Conservation (phyloP, 1,140 invertebrate genomes). For the Aphis craccivora region DNA sequence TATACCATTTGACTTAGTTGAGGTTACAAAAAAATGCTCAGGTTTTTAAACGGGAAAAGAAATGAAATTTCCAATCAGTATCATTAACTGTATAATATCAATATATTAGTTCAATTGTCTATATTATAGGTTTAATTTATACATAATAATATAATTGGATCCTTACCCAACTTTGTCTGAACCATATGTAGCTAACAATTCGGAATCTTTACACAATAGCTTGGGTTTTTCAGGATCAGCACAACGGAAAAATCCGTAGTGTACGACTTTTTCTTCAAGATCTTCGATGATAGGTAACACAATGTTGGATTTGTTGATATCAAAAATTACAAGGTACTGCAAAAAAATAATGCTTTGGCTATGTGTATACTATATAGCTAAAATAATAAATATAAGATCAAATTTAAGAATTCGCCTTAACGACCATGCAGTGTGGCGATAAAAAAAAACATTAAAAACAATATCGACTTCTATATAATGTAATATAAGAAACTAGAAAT, state of each 20-base stretch:
- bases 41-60: not conserved
- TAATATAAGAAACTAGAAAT: not conserved
- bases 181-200: slow-evolving; percentile 33
- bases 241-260: slow-evolving; percentile 61
- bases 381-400: not conserved
- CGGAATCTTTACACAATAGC: slow-evolving; percentile 54
- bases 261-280: slow-evolving; percentile 60
- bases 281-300: slow-evolving; percentile 60
- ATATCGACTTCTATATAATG: not conserved
- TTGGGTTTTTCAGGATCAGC: slow-evolving; percentile 59
- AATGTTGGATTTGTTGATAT: slow-evolving; percentile 60
- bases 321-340: slow-evolving; percentile 62
- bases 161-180: slow-evolving; percentile 36
- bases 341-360: not conserved
- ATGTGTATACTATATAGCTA: not conserved
- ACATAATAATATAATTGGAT: not conserved
- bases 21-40: not conserved
- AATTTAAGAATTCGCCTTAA: not conserved
- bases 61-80: not conserved
- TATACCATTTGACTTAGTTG: not conserved
- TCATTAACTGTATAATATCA: not conserved
- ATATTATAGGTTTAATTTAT: not conserved
- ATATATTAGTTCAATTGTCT: not conserved
- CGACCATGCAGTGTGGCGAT: not conserved
- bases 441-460: not conserved